Base-by-base conservation (phyloP, 2,797 vertebrate species). In the Harpagifer antarcticus region DNA sequence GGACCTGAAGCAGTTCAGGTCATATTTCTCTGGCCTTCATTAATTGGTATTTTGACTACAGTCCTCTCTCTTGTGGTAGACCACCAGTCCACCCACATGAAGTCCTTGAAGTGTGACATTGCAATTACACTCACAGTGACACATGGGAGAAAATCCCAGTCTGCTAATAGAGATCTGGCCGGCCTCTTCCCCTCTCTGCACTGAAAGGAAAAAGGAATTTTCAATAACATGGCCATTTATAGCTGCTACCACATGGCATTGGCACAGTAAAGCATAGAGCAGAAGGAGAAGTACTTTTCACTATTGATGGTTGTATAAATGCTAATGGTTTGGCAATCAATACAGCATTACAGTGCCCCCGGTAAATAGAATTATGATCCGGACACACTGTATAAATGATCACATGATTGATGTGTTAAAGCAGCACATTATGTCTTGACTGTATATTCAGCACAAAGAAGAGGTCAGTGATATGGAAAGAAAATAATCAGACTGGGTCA, bases 91-190 rank as follows among this genome's bases (percentile, higher is more conserved):
- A 79, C 88, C 91, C 88, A 89, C 91, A 91, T 86, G 81, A 93
- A 93, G 90, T 91, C 92, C 90, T 93, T 93, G 90, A 91, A 93
- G 92, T 94, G 93, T 94, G 92, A 93, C 93, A 94, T 93, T 91
- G 93, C 93, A 93, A 94, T 94, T 94, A 94, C 90, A 89, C 87
- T 91, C 87, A 81, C 86, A 55, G 76, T 92, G 90, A 92, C 92
- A 92, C 91, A 90, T 89, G 86, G 92, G 90, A 91, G 88, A 90
- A 89, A 91, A 92, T 91, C 91, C 88, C 79, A 78, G 85, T 85
- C 82, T 78, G 89, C 90, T 93, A 91, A 93, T 90, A 86, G 86
- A 92, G 91, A 90, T 91, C 89, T 85, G 87, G 73, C 83, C 57
- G n/a, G 81, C 74, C 82, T 88, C 82, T 77, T 83, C 60, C 78